A percentile compares a stretch with the other conserved stretches of the same genome.
Evolutionary conservation across 1,140 invertebrate species (phyloP).

Genomic region (Drosophila quadrilineata): DNA sequence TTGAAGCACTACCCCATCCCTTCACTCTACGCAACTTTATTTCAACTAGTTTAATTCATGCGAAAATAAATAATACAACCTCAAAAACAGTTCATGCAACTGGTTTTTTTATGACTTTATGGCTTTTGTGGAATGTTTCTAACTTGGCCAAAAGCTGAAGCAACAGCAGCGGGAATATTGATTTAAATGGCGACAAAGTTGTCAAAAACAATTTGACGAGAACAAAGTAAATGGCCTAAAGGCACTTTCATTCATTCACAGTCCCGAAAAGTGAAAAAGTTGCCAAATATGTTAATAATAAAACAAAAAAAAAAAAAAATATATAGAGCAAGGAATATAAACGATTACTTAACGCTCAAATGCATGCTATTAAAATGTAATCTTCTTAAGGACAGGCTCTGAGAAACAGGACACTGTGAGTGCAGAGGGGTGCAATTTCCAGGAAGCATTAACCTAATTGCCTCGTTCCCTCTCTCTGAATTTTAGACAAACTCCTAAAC

Average conservation of each 20-base stretch:
- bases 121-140: neutral
- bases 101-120: neutral
- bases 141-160: neutral
- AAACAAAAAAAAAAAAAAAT: too few relatives aligned
- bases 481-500: slow-evolving; percentile 55
- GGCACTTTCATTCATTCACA: neutral
- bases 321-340: slow-evolving; percentile 9
- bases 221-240: neutral
- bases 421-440: neutral
- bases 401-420: neutral
- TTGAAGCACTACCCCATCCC: too few relatives aligned
- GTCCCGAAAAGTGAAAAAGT: neutral
- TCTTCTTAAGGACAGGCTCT: slow-evolving; percentile 24
- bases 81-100: too few relatives aligned
- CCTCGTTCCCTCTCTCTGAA: slow-evolving; percentile 15
- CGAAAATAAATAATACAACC: neutral
- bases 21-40: too few relatives aligned
- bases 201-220: neutral
- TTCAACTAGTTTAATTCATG: neutral
- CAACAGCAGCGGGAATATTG: neutral
- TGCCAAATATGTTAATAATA: slow-evolving; percentile 24
- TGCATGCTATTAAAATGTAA: slow-evolving; percentile 44
- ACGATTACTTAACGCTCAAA: slow-evolving; percentile 21
- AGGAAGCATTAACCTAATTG: slow-evolving; percentile 68
- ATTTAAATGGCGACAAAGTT: slow-evolving; percentile 29